phyloP scores from a whole-genome alignment of 2,797 vertebrate genomes.

The Leucoraja ocellata region DNA sequence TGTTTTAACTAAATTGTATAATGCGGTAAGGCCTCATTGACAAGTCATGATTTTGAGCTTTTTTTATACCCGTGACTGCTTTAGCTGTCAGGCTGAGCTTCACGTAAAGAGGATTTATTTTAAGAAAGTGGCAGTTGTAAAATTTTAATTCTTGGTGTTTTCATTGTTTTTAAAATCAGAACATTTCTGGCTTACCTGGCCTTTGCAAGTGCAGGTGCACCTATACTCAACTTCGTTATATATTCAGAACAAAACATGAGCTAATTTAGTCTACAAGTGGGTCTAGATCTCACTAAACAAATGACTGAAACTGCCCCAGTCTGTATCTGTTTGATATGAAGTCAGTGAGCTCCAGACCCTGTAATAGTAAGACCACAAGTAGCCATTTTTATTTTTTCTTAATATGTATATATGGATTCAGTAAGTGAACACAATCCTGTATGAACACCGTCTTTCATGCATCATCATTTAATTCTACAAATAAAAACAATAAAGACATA shows the following conservation, averaged over 20 bases:
- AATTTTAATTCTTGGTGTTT: conserved; percentile 1
- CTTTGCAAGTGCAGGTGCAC: neutral
- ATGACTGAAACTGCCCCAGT: neutral
- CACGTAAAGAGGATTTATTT: neutral
- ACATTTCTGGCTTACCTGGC: neutral
- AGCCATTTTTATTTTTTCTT: neutral
- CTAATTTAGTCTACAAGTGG: neutral
- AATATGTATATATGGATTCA: conserved; percentile 31
- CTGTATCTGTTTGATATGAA: neutral
- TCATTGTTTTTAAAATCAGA: conserved; percentile 13
- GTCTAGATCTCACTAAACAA: neutral
- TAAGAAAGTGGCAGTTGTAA: neutral
- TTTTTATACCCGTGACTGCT: neutral
- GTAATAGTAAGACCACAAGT: neutral
- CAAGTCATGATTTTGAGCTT: neutral
- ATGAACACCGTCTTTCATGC: neutral
- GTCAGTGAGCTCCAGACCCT: neutral
- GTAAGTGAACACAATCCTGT: neutral
- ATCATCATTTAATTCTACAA: neutral
- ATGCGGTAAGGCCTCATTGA: neutral
- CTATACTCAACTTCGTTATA: neutral
- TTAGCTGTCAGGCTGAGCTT: neutral
- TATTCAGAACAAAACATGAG: neutral
- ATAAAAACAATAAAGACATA: neutral
- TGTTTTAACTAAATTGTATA: conserved; percentile 37